phyloP scores from a whole-genome alignment of 2,797 vertebrate species.

The Sebastes jordani region DNA sequence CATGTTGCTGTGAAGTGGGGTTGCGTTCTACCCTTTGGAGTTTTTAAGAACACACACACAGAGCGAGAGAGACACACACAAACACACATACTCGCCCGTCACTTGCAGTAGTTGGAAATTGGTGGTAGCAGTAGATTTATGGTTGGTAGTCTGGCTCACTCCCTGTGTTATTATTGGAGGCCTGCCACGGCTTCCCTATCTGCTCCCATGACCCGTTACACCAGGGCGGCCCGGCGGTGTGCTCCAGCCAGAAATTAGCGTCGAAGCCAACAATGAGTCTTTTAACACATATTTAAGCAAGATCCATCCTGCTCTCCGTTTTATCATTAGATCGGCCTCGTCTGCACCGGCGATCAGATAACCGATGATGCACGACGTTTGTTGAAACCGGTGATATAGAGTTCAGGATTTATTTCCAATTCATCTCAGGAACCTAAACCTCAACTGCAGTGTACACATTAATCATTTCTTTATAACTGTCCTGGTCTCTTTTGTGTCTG shows the following conservation, averaged over 20 bases:
- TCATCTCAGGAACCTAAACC: background rate
- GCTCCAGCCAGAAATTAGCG: constrained; percentile 62
- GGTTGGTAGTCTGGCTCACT: constrained; percentile 65
- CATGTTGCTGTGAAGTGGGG: constrained; percentile 83
- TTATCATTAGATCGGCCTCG: constrained; percentile 53
- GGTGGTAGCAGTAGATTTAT: constrained; percentile 83
- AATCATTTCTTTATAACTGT: background rate
- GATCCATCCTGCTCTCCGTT: constrained; percentile 56
- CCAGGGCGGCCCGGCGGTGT: constrained; percentile 75
- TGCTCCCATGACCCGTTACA: constrained; percentile 80
- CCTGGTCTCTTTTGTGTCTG: background rate
- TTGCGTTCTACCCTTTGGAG: constrained; percentile 81
- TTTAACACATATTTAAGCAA: constrained; percentile 60
- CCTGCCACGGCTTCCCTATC: constrained; percentile 79
- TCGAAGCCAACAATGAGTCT: constrained; percentile 52
- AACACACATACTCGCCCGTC: constrained; percentile 33
- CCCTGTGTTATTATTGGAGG: constrained; percentile 81
- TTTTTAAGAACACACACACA: constrained; percentile 78
- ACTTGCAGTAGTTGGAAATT: constrained; percentile 67
- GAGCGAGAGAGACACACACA: constrained; percentile 1
- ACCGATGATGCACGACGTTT: background rate
- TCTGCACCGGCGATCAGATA: constrained; percentile 22
- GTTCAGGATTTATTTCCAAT: constrained; percentile 6
- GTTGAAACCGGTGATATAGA: background rate
- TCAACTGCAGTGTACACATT: background rate